Evolutionary conservation across 1,140 invertebrate genomes (phyloP).

Genomic region (Diorhabda elongata): DNA sequence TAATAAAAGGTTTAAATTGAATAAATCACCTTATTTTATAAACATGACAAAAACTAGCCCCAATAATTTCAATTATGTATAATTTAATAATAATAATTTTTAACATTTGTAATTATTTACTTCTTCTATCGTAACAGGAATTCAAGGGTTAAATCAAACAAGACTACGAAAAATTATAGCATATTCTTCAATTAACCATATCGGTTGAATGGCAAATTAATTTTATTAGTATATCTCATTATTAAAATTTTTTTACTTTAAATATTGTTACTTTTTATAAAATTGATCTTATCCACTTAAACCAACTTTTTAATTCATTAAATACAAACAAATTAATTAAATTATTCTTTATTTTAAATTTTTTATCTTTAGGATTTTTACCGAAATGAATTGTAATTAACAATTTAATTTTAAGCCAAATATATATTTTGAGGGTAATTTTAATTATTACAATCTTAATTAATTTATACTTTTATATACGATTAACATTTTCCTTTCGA

Average conservation of each 20-base stretch:
- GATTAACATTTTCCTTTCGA: conserved; percentile 28
- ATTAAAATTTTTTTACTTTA: conserved; percentile 48
- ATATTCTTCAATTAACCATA: conserved; percentile 53
- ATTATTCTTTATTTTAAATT: conserved; percentile 49
- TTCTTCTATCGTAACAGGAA: conserved; percentile 19
- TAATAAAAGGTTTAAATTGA: conserved; percentile 44
- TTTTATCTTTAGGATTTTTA: conserved; percentile 53
- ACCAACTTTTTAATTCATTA: too few relatives aligned
- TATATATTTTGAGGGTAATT: conserved; percentile 44
- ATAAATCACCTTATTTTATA: conserved; percentile 43
- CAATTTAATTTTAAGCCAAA: conserved; percentile 46
- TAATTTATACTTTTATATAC: conserved; percentile 50
- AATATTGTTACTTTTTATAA: too few relatives aligned
- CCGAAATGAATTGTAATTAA: conserved; percentile 54
- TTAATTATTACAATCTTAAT: conserved; percentile 46
- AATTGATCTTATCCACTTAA: too few relatives aligned
- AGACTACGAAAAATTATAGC: conserved; percentile 39
- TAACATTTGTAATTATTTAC: too few relatives aligned
- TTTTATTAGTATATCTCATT: conserved; percentile 48
- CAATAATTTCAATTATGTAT: conserved; percentile 47
- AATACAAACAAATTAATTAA: conserved; percentile 43
- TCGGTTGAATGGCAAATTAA: conserved; percentile 47
- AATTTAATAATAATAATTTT: conserved; percentile 35
- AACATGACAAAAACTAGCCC: conserved; percentile 55
- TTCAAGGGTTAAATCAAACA: conserved; percentile 50